Evolutionary conservation across 1,140 invertebrate genomes (phyloP), one percentile per base, ranked within the genome.

Genomic region (Aplysia californica): DNA sequence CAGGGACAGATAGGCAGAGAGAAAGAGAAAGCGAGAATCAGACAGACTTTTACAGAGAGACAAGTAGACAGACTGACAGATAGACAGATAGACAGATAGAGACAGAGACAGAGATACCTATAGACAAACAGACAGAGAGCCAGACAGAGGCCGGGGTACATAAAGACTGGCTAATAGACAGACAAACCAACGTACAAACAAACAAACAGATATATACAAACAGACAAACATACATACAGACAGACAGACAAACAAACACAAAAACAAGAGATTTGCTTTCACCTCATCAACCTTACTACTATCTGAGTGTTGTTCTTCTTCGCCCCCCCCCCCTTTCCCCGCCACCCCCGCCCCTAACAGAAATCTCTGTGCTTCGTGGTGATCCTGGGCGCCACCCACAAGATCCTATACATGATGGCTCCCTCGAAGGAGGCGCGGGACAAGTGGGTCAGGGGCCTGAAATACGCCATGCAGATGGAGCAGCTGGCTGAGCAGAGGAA

Each of bases 361-460:
- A 91, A 91, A 85, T 84, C 81, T 38, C 81, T 82, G 68, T 92
- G 91, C 82, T 91, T 92, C 79, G 91, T 91, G 10, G 80, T 92
- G 15, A 87, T 92, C 31, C 80, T 90, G 78, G 87, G 88, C 2
- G 80, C 86, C 6, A 86, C 86, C 39, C 87, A 89, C 80, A 85
- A 90, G 44, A 86, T 87, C 0, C 69, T 91, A 65, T 90, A 92
- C 79, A 82, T 92, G 70, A 86, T 91, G 26, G 90, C 91, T 33
- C 82, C 85, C 2, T 85, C 85, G 29, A 81, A 86, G 38, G 85
- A 89, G 20, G 82, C 87, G 18, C 83, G 89, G 29, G 89, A 91
- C 75, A 86, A 85, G 68, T 92, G 92, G 92, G 87, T 92, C 18
- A 83, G 86, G 61, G 90, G 89, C 2, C 84, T 92, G 3, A 78